These are phyloP conservation scores for Hecatera dysodea DNA, from an alignment of 2,888 invertebrate species.

Conservation along the genomic window DNA sequence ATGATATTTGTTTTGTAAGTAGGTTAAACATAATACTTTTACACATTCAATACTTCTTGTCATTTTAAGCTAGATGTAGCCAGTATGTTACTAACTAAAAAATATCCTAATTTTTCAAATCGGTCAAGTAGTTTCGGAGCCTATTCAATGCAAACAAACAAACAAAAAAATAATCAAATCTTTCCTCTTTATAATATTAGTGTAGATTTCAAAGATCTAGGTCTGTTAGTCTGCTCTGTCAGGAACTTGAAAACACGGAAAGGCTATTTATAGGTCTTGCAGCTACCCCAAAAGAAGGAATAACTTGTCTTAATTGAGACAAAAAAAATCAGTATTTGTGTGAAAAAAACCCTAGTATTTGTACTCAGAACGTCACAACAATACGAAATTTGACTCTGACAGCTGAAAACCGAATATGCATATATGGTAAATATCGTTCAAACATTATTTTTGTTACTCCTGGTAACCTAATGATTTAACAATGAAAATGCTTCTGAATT, in stretches of 20 bases:
- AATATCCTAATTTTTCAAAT: no score
- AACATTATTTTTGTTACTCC: slow-evolving; percentile 13
- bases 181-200: no score
- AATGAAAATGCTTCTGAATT: slow-evolving; percentile 35
- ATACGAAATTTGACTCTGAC: slow-evolving; percentile 54
- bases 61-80: no score
- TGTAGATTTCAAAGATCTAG: not conserved
- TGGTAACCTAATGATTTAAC: slow-evolving; percentile 41
- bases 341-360: slow-evolving; percentile 12
- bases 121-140: no score
- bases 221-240: not conserved
- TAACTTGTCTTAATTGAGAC: slow-evolving; percentile 43
- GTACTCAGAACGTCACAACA: slow-evolving; percentile 23
- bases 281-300: slow-evolving; percentile 36
- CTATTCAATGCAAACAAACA: no score
- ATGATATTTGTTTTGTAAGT: no score
- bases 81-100: no score
- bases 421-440: slow-evolving; percentile 37
- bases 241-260: slow-evolving; percentile 31
- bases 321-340: not conserved
- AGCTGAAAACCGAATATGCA: slow-evolving; percentile 20
- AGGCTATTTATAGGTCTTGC: slow-evolving; percentile 51
- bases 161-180: no score
- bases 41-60: no score
- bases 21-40: no score